A percentile compares a stretch with the other conserved stretches of the same genome.
Evolutionary conservation across 2,113 vertebrate genomes (phyloP).

Genomic region (Rhinoderma darwinii): DNA sequence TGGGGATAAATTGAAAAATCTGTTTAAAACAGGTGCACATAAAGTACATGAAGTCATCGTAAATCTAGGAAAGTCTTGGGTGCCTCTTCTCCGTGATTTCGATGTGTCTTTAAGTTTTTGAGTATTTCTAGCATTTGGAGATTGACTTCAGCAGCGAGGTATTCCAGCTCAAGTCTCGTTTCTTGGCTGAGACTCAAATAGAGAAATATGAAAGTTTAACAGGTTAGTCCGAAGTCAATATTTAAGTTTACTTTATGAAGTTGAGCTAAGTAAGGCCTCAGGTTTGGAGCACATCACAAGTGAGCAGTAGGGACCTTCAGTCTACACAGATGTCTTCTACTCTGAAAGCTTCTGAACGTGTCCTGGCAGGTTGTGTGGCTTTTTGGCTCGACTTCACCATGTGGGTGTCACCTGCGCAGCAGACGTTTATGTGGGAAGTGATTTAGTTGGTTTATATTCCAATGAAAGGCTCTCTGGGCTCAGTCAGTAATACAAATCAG

Average conservation of each 20-base stretch:
- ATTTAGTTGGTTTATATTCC: conserved; percentile 36
- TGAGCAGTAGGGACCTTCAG: background rate
- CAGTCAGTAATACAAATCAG: conserved; percentile 47
- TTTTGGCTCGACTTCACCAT: background rate
- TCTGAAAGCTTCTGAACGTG: background rate
- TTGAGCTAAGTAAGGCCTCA: background rate
- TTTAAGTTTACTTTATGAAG: background rate
- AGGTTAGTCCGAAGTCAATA: background rate
- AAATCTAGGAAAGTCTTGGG: background rate
- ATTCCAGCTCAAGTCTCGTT: background rate
- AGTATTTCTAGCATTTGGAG: background rate
- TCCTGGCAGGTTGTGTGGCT: conserved; percentile 15
- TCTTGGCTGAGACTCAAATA: conserved; percentile 11
- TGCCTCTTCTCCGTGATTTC: background rate
- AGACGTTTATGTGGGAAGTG: conserved; percentile 38
- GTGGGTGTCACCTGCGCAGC: conserved; percentile 29
- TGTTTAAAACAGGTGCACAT: background rate
- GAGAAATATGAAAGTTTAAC: conserved; percentile 12
- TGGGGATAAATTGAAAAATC: background rate
- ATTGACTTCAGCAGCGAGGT: background rate
- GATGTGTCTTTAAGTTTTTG: background rate
- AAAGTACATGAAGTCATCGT: background rate
- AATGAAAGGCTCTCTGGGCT: background rate
- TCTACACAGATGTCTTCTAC: conserved; percentile 16
- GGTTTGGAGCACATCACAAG: background rate